Evolutionary conservation across 2,888 invertebrate genomes (phyloP).

Genomic region (Sarcophaga subvicina): DNA sequence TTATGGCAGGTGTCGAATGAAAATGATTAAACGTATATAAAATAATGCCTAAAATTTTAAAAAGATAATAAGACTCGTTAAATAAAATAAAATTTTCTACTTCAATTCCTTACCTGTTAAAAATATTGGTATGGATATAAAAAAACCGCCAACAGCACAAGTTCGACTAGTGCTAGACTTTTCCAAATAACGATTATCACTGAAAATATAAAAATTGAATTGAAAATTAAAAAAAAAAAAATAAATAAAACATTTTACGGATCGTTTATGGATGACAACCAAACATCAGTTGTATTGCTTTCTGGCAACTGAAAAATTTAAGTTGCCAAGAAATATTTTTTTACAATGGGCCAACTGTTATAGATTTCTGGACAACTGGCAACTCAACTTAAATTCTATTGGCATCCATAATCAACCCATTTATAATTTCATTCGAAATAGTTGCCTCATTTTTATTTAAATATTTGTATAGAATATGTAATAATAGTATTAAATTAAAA

Average conservation of each 20-base stretch:
- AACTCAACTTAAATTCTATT: no score
- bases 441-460: no score
- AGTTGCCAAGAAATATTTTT: no score
- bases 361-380: no score
- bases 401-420: no score
- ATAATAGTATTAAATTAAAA: no score
- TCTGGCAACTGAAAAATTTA: no score
- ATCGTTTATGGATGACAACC: no score
- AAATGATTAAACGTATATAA: conserved; percentile 96
- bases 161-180: conserved; percentile 95
- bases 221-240: conserved; percentile 14
- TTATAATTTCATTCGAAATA: no score
- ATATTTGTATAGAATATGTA: no score
- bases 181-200: conserved; percentile 95
- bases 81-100: neutral
- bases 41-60: conserved; percentile 88
- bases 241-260: neutral
- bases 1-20: conserved; percentile 94
- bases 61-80: neutral
- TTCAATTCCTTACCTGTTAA: conserved; percentile 87
- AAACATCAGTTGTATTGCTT: no score
- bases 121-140: conserved; percentile 96
- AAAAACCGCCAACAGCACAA: conserved; percentile 96
- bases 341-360: no score
- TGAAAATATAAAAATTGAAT: conserved; percentile 81